Conservation (phyloP, 2,888 invertebrate species). For the Geotrupes spiniger region DNA sequence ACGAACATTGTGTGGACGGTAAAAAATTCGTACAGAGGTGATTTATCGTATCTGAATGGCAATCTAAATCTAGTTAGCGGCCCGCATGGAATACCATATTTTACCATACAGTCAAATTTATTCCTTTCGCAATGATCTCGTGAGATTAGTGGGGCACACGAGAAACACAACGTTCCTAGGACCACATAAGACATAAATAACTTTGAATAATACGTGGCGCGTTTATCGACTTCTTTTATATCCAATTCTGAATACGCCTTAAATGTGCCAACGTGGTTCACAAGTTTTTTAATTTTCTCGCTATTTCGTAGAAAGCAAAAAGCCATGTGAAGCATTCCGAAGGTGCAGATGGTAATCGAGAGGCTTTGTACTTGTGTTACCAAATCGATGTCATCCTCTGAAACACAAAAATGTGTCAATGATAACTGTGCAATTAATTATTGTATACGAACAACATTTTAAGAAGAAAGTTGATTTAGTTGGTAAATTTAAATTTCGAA, state of each 20-base stretch:
- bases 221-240: conserved; percentile 4
- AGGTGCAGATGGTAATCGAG: neutral
- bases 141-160: neutral
- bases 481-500: neutral
- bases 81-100: conserved; percentile 9
- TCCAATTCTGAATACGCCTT: conserved; percentile 6
- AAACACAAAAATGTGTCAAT: neutral
- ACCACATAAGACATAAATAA: neutral
- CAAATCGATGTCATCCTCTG: conserved; percentile 5
- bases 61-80: neutral
- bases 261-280: conserved; percentile 4
- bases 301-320: conserved; percentile 9
- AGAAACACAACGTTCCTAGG: conserved; percentile 4
- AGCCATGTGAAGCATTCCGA: conserved; percentile 8
- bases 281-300: conserved; percentile 5
- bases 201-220: conserved; percentile 5
- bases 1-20: conserved; percentile 1
- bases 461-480: neutral
- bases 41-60: conserved; percentile 7
- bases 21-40: conserved; percentile 9
- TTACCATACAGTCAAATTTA: conserved; percentile 3
- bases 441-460: neutral
- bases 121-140: conserved; percentile 5
- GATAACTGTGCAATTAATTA: neutral
- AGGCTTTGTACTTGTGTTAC: conserved; percentile 3